Conservation (phyloP, 2,888 invertebrate species). For the Clitarchus hookeri region DNA sequence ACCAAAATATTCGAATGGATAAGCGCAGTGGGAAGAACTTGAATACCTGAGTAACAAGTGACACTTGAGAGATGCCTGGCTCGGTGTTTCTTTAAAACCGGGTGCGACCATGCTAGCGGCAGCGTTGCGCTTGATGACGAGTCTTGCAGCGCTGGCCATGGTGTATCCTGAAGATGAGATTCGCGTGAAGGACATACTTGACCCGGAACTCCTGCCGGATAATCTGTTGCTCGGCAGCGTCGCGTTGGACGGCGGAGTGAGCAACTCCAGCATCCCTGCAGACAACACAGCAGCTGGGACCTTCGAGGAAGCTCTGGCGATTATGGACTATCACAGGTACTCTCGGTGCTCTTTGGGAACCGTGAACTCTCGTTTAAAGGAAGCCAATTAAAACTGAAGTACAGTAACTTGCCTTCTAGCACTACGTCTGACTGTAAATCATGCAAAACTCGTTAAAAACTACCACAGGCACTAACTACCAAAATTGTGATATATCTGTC, state of each 20-base stretch:
- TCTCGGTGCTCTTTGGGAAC: too few relatives aligned
- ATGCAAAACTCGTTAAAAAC: too few relatives aligned
- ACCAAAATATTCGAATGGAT: not conserved
- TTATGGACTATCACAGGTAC: conserved; percentile 42
- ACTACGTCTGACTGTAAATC: too few relatives aligned
- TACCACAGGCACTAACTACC: too few relatives aligned
- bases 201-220: conserved; percentile 37
- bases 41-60: not conserved
- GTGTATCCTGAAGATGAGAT: not conserved
- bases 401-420: too few relatives aligned
- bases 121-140: not conserved
- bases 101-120: not conserved
- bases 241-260: conserved; percentile 19
- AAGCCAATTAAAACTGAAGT: too few relatives aligned
- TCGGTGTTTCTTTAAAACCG: not conserved
- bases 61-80: not conserved
- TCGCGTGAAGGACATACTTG: conserved; percentile 35
- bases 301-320: conserved; percentile 37
- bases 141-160: not conserved
- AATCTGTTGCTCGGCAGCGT: conserved; percentile 34
- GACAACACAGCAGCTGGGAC: conserved; percentile 27
- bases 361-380: too few relatives aligned
- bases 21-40: not conserved
- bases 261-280: not conserved
- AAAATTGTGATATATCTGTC: too few relatives aligned